These are phyloP conservation scores for Chiloscyllium plagiosum DNA, from an alignment of 2,113 vertebrate species.

Conservation along the genomic window DNA sequence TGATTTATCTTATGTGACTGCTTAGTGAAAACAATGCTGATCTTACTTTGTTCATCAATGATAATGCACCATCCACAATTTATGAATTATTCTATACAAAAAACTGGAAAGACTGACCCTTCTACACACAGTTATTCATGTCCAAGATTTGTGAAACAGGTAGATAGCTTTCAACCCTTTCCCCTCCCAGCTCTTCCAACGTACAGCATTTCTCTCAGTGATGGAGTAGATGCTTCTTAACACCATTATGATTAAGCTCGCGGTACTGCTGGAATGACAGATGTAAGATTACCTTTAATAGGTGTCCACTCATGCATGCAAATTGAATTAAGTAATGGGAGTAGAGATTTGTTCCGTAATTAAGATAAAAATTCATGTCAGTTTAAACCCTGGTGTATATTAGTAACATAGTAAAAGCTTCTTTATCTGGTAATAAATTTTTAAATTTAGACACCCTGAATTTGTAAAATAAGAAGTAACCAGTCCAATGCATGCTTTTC, in stretches of 20 bases:
- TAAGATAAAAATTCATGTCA: constrained; percentile 80
- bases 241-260: constrained; percentile 75
- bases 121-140: constrained; percentile 8
- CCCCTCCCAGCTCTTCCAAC: constrained; percentile 38
- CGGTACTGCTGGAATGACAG: constrained; percentile 75
- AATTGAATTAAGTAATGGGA: constrained; percentile 83
- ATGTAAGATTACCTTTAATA: constrained; percentile 85
- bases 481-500: neutral
- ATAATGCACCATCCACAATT: neutral
- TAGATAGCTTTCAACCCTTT: constrained; percentile 25
- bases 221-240: constrained; percentile 61
- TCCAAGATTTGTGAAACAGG: constrained; percentile 35
- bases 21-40: neutral
- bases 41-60: neutral
- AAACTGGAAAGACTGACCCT: neutral
- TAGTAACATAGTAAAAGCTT: constrained; percentile 64
- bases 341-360: constrained; percentile 77
- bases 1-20: no score
- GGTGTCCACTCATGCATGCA: constrained; percentile 77
- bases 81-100: neutral
- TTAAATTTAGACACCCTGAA: constrained; percentile 19
- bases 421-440: constrained; percentile 46
- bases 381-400: constrained; percentile 68
- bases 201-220: constrained; percentile 50
- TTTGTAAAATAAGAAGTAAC: constrained; percentile 22